Percentiles rank a stretch among this genome's conserved stretches.
Evolutionary conservation across 1,140 invertebrate genomes (phyloP).

Genomic region (Papilio aristodemus): DNA sequence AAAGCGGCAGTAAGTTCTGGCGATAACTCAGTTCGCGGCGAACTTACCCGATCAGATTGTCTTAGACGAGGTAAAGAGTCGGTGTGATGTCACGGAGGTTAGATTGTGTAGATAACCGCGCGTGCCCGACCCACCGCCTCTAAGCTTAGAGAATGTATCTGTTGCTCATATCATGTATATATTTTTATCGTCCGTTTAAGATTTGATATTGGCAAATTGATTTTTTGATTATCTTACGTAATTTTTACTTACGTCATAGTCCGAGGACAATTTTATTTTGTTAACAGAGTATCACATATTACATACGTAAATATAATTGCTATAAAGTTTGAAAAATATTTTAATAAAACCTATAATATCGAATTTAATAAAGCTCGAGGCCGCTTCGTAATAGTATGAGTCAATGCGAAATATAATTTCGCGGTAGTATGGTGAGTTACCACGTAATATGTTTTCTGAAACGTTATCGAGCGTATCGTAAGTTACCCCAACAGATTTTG

Average conservation of each 20-base stretch:
- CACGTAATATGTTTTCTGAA: too few species aligned
- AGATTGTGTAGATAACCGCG: slow-evolving; percentile 53
- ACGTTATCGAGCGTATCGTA: too few species aligned
- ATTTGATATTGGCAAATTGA: neutral
- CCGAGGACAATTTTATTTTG: neutral
- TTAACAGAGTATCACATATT: too few species aligned
- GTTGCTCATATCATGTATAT: neutral
- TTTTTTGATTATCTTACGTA: neutral
- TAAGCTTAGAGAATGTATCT: slow-evolving; percentile 40
- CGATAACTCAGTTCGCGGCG: slow-evolving; percentile 50
- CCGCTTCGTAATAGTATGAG: too few species aligned
- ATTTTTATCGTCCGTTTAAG: slow-evolving; percentile 1
- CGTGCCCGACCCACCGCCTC: slow-evolving; percentile 42
- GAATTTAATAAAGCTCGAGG: too few species aligned
- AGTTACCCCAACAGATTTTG: too few species aligned
- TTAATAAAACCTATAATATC: too few species aligned
- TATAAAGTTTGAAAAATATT: too few species aligned
- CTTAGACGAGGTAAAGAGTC: slow-evolving; percentile 49
- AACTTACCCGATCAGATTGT: slow-evolving; percentile 66
- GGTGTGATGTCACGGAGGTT: slow-evolving; percentile 48
- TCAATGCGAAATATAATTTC: too few species aligned
- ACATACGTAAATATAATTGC: neutral
- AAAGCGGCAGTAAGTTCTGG: slow-evolving; percentile 48
- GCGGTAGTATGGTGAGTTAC: too few species aligned
- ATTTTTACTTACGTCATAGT: neutral